Evolutionary conservation across 2,888 invertebrate genomes (phyloP).

Genomic region (Clusia tigrina): DNA sequence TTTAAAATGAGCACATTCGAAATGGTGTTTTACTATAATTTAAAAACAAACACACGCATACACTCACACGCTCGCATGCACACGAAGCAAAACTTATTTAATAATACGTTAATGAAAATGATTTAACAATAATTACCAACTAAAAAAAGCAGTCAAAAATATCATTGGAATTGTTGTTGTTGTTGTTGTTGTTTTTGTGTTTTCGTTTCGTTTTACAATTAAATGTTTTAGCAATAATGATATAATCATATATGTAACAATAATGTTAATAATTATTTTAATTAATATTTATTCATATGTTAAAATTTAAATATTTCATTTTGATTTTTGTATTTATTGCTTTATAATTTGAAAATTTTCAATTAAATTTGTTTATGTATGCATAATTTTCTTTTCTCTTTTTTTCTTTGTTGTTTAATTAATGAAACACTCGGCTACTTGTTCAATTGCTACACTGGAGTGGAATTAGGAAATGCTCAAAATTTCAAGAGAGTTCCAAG

Average conservation of each 20-base stretch:
- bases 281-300: not conserved
- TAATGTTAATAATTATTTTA: not conserved
- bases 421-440: too few relatives aligned
- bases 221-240: too few relatives aligned
- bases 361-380: not conserved
- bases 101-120: slow-evolving; percentile 47
- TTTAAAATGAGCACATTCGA: too few relatives aligned
- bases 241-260: not conserved
- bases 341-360: slow-evolving; percentile 12
- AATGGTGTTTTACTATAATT: too few relatives aligned
- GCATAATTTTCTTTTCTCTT: not conserved
- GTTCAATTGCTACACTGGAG: too few relatives aligned
- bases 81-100: not conserved
- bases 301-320: slow-evolving; percentile 4
- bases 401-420: not conserved
- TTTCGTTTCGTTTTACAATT: slow-evolving; percentile 5
- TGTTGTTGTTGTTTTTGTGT: slow-evolving; percentile 34
- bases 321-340: not conserved
- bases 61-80: too few relatives aligned
- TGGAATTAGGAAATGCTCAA: too few relatives aligned
- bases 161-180: slow-evolving; percentile 51
- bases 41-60: too few relatives aligned
- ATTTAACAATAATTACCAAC: slow-evolving; percentile 48
- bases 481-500: too few relatives aligned
- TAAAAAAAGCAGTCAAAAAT: slow-evolving; percentile 55